Percentiles rank a stretch among this genome's conserved stretches.
These are phyloP conservation scores for Dermatophagoides farinae DNA, from an alignment of 1,140 invertebrate species.

Conservation along the genomic window DNA sequence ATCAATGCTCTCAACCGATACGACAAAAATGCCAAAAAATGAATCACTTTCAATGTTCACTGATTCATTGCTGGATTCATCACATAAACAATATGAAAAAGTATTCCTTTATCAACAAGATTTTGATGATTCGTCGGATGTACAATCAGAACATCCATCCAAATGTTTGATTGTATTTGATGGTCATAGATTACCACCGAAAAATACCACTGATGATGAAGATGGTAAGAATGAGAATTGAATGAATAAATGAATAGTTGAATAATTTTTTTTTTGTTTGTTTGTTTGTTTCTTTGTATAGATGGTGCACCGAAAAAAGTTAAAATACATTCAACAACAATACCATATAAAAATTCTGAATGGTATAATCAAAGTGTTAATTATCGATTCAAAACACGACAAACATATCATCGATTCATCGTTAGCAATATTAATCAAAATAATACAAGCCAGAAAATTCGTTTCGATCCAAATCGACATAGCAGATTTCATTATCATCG, in stretches of 20 bases:
- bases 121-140: neutral
- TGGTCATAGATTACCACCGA: neutral
- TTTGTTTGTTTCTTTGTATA: neutral
- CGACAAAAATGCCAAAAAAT: neutral
- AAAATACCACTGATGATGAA: too few relatives aligned
- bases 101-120: neutral
- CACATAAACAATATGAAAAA: neutral
- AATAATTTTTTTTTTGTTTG: neutral
- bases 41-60: constrained; percentile 4
- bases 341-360: neutral
- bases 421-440: neutral
- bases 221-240: neutral
- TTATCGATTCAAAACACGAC: neutral
- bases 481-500: neutral
- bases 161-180: constrained; percentile 1
- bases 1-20: constrained; percentile 3
- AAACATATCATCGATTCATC: neutral
- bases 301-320: neutral
- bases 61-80: neutral
- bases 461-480: neutral
- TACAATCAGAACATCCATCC: neutral
- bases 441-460: neutral
- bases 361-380: neutral
- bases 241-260: neutral
- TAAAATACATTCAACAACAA: neutral